Conservation (phyloP, 2,113 vertebrate species). For the Dasyornis broadbenti region DNA sequence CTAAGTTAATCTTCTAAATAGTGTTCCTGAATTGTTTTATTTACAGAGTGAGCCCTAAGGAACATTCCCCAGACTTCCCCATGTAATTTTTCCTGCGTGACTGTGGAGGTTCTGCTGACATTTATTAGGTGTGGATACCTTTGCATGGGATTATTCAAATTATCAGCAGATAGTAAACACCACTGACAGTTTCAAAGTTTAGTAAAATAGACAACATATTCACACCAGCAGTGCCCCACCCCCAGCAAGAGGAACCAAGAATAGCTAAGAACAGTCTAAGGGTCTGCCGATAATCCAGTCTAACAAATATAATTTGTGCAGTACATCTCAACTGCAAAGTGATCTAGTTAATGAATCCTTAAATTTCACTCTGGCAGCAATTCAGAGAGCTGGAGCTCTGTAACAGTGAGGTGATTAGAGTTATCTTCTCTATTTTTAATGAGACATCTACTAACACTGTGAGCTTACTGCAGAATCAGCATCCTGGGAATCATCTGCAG, state of each 20-base stretch:
- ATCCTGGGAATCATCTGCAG: background rate
- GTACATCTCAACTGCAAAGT: background rate
- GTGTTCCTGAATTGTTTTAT: background rate
- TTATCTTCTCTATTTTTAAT: constrained; percentile 18
- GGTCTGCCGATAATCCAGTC: background rate
- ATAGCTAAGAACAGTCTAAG: background rate
- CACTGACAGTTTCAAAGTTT: background rate
- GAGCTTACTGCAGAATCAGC: background rate
- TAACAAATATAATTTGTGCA: background rate
- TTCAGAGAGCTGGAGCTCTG: background rate
- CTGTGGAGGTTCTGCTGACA: background rate
- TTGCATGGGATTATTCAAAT: background rate
- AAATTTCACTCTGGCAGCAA: background rate
- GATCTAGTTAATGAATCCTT: background rate
- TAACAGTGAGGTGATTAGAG: background rate
- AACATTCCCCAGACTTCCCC: background rate
- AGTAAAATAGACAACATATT: background rate
- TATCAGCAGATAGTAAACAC: background rate
- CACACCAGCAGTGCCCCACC: background rate
- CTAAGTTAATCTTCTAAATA: background rate
- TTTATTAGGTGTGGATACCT: background rate
- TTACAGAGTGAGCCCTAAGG: background rate
- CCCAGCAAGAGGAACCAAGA: background rate
- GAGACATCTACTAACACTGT: background rate
- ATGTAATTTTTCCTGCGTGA: background rate